Evolutionary conservation across 2,888 invertebrate species (phyloP).

Genomic region (Ornithoptera priamus): DNA sequence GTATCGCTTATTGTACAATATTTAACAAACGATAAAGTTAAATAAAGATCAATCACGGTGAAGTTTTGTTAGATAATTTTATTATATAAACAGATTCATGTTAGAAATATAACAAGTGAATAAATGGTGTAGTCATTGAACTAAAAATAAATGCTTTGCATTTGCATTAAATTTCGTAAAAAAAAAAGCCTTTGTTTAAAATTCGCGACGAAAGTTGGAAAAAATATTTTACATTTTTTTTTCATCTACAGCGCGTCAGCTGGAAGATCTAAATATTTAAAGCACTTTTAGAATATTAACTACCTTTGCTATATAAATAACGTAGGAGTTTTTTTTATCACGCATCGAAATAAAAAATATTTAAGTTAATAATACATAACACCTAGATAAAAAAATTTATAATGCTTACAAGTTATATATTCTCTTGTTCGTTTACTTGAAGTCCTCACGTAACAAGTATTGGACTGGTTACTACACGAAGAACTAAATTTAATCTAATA

Average conservation of each 20-base stretch:
- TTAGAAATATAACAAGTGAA: neutral
- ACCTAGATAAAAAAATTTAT: no score
- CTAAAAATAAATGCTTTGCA: conserved; percentile 18
- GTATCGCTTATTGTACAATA: no score
- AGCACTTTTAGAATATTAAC: conserved; percentile 26
- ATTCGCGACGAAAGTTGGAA: conserved; percentile 17
- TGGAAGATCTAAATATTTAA: conserved; percentile 26
- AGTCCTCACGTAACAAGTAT: neutral
- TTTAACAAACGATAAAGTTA: no score
- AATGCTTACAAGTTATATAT: no score
- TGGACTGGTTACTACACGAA: neutral
- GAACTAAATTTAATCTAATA: neutral
- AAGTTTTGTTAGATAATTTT: neutral
- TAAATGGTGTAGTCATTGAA: conserved; percentile 3
- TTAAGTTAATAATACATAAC: neutral
- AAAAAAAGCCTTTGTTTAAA: conserved; percentile 17
- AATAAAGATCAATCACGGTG: neutral
- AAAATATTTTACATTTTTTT: conserved; percentile 23
- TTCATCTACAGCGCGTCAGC: conserved; percentile 23
- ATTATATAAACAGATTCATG: neutral
- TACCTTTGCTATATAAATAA: conserved; percentile 8
- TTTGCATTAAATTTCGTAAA: conserved; percentile 17
- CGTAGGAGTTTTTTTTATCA: neutral
- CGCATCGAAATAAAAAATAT: neutral
- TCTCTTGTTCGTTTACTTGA: neutral